phyloP scores from a whole-genome alignment of 2,888 invertebrate genomes.

The Cactoblastis cactorum region DNA sequence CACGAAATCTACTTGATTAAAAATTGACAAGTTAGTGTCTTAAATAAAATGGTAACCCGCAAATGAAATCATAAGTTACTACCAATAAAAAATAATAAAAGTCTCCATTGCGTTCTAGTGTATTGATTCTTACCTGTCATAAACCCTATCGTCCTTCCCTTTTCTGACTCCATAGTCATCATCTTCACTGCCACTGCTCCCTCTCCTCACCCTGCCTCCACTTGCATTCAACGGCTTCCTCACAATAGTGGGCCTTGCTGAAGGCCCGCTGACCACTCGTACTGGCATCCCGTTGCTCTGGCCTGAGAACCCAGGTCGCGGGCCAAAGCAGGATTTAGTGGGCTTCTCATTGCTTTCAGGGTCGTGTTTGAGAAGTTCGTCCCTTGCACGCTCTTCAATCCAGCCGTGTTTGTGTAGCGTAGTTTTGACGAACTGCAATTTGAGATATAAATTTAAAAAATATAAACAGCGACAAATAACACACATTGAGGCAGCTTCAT shows the following conservation, averaged over 20 bases:
- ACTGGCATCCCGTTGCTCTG: conserved; percentile 41
- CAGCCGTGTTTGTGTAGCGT: conserved; percentile 75
- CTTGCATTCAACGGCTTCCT: conserved; percentile 43
- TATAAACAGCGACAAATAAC: too few relatives aligned
- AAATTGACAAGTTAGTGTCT: too few relatives aligned
- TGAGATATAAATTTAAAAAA: too few relatives aligned
- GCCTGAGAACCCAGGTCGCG: conserved; percentile 49
- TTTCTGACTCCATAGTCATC: conserved; percentile 79
- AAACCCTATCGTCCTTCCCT: conserved; percentile 82
- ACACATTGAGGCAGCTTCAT: too few relatives aligned
- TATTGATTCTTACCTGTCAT: conserved; percentile 80
- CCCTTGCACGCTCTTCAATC: conserved; percentile 77
- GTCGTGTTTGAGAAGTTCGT: conserved; percentile 71
- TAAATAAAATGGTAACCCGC: too few relatives aligned
- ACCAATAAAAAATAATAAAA: too few relatives aligned
- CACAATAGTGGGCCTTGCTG: conserved; percentile 25
- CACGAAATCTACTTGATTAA: too few relatives aligned
- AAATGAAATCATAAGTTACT: too few relatives aligned
- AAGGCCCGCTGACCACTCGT: conserved; percentile 43
- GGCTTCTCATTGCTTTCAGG: conserved; percentile 62
- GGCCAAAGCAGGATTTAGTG: conserved; percentile 30
- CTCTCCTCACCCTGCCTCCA: conserved; percentile 67
- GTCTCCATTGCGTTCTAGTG: too few relatives aligned
- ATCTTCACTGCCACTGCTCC: conserved; percentile 79
- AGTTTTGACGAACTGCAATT: conserved; percentile 76